Evolutionary conservation across 2,888 invertebrate species (phyloP), one percentile per base, ranked within the genome.

Genomic region (Amphipoea lucens): DNA sequence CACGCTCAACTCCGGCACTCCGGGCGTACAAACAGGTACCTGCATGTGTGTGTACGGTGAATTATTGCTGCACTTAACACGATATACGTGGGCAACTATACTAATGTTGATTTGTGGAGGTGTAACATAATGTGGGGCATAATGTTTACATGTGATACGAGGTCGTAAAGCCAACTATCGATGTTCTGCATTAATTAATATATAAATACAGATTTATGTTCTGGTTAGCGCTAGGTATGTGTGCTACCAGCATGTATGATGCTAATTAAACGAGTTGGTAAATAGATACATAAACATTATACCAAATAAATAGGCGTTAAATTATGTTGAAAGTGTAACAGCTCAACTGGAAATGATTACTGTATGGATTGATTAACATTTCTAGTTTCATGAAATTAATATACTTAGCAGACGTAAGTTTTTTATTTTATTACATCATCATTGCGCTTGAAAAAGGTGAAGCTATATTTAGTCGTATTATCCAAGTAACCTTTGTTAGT

Each of bases 101-200:
- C 88, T 93, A 90, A 92, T 92, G 93, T 92, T 92, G 93, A 92
- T 93, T 92, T 93, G 92, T 94, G 91, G 89, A 92, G 92, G 89
- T 92, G 91, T 91, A 88, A 89, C 90, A 92, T 93, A 92, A 95
- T 95, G 93, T 96, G 92, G 96, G 95, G 92, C 94, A 94, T 92
- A 92, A 93, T 93, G 94, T 94, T 94, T 93, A 93, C 93, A 92
- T 93, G 91, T 91, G 92, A 92, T 92, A 91, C 94, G 94, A 94
- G 94, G 94, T 92, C 93, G 92, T 92, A 91, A 92, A 91, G 87
- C 90, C 85, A 88, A 88, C 90, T 89, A 89, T 87, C 87, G 76
- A 86, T 85, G 89, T 85, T 88, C 76, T 87, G 87, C 71, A 87
- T 87, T 87, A 92, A 92, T 91, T 91, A 92, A 91, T 90, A 90